Conservation (phyloP, 2,888 invertebrate genomes). For the Electrophaes corylata region DNA sequence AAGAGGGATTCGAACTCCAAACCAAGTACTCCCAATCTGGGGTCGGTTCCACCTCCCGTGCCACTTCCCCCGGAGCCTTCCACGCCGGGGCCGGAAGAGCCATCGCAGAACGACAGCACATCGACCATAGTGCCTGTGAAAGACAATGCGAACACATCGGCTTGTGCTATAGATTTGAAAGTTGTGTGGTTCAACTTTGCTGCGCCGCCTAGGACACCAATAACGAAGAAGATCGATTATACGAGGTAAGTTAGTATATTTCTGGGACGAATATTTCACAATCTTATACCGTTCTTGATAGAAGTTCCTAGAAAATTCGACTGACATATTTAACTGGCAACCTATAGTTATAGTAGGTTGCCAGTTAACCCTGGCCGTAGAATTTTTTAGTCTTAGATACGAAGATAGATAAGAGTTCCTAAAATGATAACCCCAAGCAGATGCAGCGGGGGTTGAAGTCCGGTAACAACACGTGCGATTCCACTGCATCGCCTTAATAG, state of each 20-base stretch:
- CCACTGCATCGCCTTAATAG: too few relatives aligned
- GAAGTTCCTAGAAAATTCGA: background rate
- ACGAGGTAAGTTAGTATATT: slow-evolving; percentile 85
- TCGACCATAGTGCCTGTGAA: slow-evolving; percentile 79
- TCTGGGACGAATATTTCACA: background rate
- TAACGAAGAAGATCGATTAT: slow-evolving; percentile 96
- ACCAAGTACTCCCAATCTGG: slow-evolving; percentile 83
- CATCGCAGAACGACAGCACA: slow-evolving; percentile 61
- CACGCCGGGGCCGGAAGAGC: slow-evolving; percentile 71
- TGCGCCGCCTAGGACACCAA: slow-evolving; percentile 97
- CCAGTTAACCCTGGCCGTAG: too few relatives aligned
- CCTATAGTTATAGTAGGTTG: too few relatives aligned
- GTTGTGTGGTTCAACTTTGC: slow-evolving; percentile 99
- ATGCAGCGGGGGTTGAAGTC: too few relatives aligned
- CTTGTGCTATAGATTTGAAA: slow-evolving; percentile 94
- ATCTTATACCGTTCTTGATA: background rate
- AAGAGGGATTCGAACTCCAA: slow-evolving; percentile 85
- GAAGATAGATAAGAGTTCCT: too few relatives aligned
- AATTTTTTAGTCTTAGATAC: too few relatives aligned
- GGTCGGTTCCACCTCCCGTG: slow-evolving; percentile 64
- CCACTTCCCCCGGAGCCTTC: slow-evolving; percentile 62
- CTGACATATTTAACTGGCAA: too few relatives aligned
- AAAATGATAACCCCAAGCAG: too few relatives aligned
- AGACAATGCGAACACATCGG: slow-evolving; percentile 91
- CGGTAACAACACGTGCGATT: too few relatives aligned